These are phyloP conservation scores for Drosophila malerkotliana DNA, from an alignment of 1,140 invertebrate species.

Conservation along the genomic window DNA sequence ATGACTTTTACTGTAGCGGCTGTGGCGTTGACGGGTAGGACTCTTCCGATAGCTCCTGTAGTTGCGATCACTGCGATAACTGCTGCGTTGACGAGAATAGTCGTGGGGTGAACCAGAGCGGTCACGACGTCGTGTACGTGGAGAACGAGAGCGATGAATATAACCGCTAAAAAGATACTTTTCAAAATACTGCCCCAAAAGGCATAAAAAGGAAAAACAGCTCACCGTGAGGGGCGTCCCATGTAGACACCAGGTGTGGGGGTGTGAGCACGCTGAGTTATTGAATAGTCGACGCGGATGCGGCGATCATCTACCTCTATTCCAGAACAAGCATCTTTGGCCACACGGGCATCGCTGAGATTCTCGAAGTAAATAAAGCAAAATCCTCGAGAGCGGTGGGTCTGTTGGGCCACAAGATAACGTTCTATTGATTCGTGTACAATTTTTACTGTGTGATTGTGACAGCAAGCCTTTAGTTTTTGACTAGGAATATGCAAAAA, in stretches of 20 bases:
- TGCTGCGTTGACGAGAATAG: constrained; percentile 3
- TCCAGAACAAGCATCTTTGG: constrained; percentile 96
- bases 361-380: constrained; percentile 98
- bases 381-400: constrained; percentile 96
- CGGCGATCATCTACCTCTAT: constrained; percentile 96
- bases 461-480: constrained; percentile 69
- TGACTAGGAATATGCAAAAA: constrained; percentile 43
- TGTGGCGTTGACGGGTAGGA: constrained; percentile 37
- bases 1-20: constrained; percentile 40
- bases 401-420: constrained; percentile 85
- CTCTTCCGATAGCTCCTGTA: constrained; percentile 19
- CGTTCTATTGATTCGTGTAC: not conserved
- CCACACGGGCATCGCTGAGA: constrained; percentile 94
- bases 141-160: constrained; percentile 19
- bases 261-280: constrained; percentile 98
- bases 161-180: not conserved
- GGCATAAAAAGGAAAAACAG: not conserved
- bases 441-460: constrained; percentile 32
- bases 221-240: constrained; percentile 92
- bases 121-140: constrained; percentile 23
- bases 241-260: constrained; percentile 99
- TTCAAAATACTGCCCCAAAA: not conserved
- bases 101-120: constrained; percentile 18
- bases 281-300: constrained; percentile 98
- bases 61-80: constrained; percentile 18